Evolutionary conservation across 2,888 invertebrate species (phyloP).

Genomic region (Andrena haemorrhoa): DNA sequence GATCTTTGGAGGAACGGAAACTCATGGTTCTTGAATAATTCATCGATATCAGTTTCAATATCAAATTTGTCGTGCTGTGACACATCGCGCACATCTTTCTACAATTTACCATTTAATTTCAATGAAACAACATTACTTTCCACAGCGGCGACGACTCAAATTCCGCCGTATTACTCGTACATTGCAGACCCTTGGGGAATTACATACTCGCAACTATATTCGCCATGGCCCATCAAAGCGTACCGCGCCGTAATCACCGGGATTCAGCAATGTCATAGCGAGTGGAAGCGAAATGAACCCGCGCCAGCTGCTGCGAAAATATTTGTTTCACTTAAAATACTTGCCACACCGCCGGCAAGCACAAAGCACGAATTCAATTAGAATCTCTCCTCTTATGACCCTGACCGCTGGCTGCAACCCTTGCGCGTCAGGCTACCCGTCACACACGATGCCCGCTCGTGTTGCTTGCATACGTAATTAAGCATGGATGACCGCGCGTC

Average conservation of each 20-base stretch:
- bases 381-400: slow-evolving; percentile 56
- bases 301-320: slow-evolving; percentile 27
- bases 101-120: no score
- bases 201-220: no score
- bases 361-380: slow-evolving; percentile 60
- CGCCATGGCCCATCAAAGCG: no score
- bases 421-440: slow-evolving; percentile 13
- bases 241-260: slow-evolving; percentile 4
- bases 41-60: no score
- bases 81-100: no score
- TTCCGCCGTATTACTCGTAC: no score
- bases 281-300: not conserved
- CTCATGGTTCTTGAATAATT: no score
- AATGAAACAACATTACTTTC: no score
- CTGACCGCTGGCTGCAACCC: slow-evolving; percentile 22
- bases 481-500: slow-evolving; percentile 35
- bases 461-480: slow-evolving; percentile 57
- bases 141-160: no score
- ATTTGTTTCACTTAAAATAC: slow-evolving; percentile 45
- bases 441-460: slow-evolving; percentile 27
- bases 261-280: not conserved
- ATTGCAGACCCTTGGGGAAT: no score
- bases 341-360: not conserved
- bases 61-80: no score
- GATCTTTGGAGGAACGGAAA: no score